Percentiles rank a stretch among this genome's conserved stretches.
phyloP scores from a whole-genome alignment of 2,113 vertebrate genomes.

The Chloroceryle aenea region DNA sequence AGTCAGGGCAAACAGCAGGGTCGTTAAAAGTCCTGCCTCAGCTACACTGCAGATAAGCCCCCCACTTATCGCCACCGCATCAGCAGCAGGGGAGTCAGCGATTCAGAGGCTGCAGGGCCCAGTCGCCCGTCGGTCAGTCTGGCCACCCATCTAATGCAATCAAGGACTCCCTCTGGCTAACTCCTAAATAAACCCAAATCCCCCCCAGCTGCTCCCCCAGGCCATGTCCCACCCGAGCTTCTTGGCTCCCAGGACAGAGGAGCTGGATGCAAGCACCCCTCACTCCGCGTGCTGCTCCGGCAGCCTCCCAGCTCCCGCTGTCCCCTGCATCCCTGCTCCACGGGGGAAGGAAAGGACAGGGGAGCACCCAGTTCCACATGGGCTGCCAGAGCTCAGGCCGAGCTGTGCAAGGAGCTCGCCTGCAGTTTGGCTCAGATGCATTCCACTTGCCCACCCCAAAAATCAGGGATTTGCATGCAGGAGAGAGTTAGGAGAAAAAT shows the following conservation, averaged over 20 bases:
- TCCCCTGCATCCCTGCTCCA: not conserved
- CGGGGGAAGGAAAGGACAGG: rapidly evolving
- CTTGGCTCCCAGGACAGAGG: rapidly evolving
- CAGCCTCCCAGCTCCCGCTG: not conserved
- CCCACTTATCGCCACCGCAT: not conserved
- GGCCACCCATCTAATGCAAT: conserved; percentile 7
- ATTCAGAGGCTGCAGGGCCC: not conserved
- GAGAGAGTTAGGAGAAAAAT: not conserved
- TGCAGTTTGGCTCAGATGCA: rapidly evolving
- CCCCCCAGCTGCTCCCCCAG: not conserved
- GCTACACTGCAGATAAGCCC: not conserved
- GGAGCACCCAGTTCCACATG: rapidly evolving
- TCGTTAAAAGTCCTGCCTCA: not conserved
- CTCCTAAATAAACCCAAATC: not conserved
- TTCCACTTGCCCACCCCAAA: not conserved
- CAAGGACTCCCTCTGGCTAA: not conserved
- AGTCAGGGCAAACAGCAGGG: not conserved
- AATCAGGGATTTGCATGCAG: rapidly evolving
- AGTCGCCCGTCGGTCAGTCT: not conserved
- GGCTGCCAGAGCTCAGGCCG: not conserved
- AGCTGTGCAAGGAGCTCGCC: not conserved
- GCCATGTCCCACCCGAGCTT: rapidly evolving
- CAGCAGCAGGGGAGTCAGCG: not conserved
- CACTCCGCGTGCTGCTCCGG: rapidly evolving
- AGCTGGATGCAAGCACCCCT: rapidly evolving